A percentile compares a stretch with the other conserved stretches of the same genome.
phyloP scores from a whole-genome alignment of 53 echinoderm and acorn worm species.

The Patiria pectinifera region DNA sequence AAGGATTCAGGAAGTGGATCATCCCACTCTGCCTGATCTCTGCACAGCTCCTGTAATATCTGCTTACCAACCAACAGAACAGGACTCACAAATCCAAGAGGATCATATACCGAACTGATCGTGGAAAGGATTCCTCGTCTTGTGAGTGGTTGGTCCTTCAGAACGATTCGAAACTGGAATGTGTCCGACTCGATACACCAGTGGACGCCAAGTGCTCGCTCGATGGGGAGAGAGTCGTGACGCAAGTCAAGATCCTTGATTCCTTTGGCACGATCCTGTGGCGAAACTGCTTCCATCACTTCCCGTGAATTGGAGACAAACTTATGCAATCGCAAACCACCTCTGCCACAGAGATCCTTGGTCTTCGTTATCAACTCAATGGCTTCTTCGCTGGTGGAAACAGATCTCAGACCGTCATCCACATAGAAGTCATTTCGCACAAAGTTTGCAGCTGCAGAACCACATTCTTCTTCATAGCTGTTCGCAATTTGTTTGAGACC shows the following conservation, averaged over 20 bases:
- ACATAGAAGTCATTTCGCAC: slow-evolving; percentile 72
- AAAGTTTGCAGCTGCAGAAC: slow-evolving; percentile 65
- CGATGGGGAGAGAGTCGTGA: slow-evolving; percentile 54
- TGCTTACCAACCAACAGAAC: slow-evolving; percentile 67
- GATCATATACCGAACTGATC: slow-evolving; percentile 78
- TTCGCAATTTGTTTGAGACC: slow-evolving; percentile 63
- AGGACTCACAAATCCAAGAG: slow-evolving; percentile 67
- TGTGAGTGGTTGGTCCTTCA: slow-evolving; percentile 67
- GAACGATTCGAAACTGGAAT: slow-evolving; percentile 72
- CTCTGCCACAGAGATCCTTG: slow-evolving; percentile 59
- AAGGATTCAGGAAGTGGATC: slow-evolving; percentile 69
- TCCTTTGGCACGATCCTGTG: slow-evolving; percentile 54
- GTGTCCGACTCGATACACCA: slow-evolving; percentile 76
- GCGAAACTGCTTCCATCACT: slow-evolving; percentile 66
- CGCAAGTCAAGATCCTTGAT: slow-evolving; percentile 42
- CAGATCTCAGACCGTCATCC: slow-evolving; percentile 74
- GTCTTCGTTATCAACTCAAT: slow-evolving; percentile 32
- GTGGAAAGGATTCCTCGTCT: slow-evolving; percentile 66
- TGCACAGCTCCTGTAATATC: slow-evolving; percentile 73
- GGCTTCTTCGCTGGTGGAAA: slow-evolving; percentile 21
- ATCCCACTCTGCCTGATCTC: slow-evolving; percentile 65
- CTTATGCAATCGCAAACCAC: slow-evolving; percentile 64
- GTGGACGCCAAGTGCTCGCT: slow-evolving; percentile 69
- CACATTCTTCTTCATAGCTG: slow-evolving; percentile 60
- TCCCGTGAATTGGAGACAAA: slow-evolving; percentile 74